Percentiles rank a stretch among this genome's conserved stretches.
These are phyloP conservation scores for Aethes cnicana DNA, from an alignment of 2,888 invertebrate species.

Conservation along the genomic window DNA sequence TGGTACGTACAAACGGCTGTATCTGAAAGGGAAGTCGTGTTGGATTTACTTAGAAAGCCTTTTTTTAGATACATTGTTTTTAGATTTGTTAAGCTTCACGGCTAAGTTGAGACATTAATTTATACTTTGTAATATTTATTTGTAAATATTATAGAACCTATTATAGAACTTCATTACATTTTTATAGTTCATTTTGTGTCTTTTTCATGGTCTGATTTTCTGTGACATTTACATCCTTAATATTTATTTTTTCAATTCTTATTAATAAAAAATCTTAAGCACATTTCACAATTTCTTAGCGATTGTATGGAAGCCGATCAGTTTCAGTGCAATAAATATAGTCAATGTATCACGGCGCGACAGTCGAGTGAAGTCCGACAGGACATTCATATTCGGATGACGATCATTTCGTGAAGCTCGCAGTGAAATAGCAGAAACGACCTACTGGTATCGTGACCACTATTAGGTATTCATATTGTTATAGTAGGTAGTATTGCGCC, in stretches of 20 bases:
- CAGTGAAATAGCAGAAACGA: not conserved
- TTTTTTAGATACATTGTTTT: too few relatives aligned
- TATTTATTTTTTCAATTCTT: too few relatives aligned
- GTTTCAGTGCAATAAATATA: not conserved
- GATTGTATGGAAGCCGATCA: conserved; percentile 11
- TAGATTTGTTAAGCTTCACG: too few relatives aligned
- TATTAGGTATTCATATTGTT: too few relatives aligned
- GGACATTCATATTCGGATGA: conserved; percentile 28
- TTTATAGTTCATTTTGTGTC: too few relatives aligned
- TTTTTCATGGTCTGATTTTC: too few relatives aligned
- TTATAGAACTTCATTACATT: too few relatives aligned
- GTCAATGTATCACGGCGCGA: conserved; percentile 28
- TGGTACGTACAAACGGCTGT: conserved; percentile 5
- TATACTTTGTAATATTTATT: too few relatives aligned
- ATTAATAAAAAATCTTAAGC: not conserved
- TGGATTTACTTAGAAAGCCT: not conserved
- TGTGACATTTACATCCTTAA: too few relatives aligned
- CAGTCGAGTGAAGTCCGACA: conserved; percentile 24
- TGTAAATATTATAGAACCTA: too few relatives aligned
- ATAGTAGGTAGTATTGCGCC: too few relatives aligned
- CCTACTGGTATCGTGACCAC: conserved; percentile 3
- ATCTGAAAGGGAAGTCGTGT: conserved; percentile 10
- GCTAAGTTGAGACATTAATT: too few relatives aligned
- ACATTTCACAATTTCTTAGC: not conserved
- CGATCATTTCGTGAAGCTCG: conserved; percentile 7